phyloP scores from a whole-genome alignment of 2,888 invertebrate species.

The Aethes cnicana region DNA sequence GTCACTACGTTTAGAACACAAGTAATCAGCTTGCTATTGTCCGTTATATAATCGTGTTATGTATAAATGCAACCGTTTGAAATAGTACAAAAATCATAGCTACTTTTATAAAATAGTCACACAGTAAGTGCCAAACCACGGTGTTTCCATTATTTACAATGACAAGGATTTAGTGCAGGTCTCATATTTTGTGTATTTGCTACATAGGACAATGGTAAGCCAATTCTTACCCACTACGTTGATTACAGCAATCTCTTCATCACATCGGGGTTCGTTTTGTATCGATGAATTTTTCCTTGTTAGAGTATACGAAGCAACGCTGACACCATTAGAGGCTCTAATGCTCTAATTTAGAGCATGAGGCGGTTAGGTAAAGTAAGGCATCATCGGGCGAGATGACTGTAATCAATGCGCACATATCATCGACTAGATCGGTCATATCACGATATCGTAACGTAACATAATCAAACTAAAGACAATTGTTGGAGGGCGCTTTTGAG shows the following conservation, averaged over 20 bases:
- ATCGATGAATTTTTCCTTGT: constrained; percentile 1
- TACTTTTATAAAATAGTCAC: constrained; percentile 44
- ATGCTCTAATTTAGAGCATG: neutral
- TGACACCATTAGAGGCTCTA: too few relatives aligned
- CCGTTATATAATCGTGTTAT: constrained; percentile 41
- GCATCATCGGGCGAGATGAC: constrained; percentile 44
- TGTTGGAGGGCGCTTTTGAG: constrained; percentile 70
- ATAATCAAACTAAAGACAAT: constrained; percentile 50
- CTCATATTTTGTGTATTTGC: constrained; percentile 40
- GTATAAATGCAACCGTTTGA: constrained; percentile 44
- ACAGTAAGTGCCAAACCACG: constrained; percentile 72
- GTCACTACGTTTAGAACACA: constrained; percentile 36
- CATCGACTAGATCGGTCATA: constrained; percentile 35
- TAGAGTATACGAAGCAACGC: constrained; percentile 15
- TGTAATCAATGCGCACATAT: constrained; percentile 49
- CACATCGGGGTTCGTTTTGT: neutral
- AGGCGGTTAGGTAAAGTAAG: constrained; percentile 29
- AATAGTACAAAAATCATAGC: constrained; percentile 59
- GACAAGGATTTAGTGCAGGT: constrained; percentile 40
- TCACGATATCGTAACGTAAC: constrained; percentile 51
- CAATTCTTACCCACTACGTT: constrained; percentile 39
- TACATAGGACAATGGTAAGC: constrained; percentile 60
- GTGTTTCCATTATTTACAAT: constrained; percentile 41
- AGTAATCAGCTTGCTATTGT: constrained; percentile 62
- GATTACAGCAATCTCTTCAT: constrained; percentile 50